Conservation (phyloP, 1,140 invertebrate species). For the Procambarus virginalis region DNA sequence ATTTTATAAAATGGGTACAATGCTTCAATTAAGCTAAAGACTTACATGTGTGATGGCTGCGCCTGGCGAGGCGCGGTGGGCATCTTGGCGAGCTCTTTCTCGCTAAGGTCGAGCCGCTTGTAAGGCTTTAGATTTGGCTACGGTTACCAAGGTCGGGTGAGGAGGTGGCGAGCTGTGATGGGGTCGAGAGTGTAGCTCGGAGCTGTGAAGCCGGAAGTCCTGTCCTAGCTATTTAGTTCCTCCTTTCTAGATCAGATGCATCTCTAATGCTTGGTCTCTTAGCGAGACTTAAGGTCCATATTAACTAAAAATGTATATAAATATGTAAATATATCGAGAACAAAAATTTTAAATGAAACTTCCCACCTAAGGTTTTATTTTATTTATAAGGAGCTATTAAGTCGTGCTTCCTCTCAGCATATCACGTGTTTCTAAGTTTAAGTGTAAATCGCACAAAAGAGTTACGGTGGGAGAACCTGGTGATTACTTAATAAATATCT, state of each 20-base stretch:
- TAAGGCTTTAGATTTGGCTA: background rate
- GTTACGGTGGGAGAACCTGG: background rate
- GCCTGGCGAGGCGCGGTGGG: background rate
- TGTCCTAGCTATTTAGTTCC: background rate
- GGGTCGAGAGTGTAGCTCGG: background rate
- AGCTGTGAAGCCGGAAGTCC: background rate
- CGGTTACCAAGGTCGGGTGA: background rate
- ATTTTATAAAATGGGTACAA: constrained; percentile 62
- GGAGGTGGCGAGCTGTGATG: background rate
- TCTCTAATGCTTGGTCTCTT: too few species aligned
- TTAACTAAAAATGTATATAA: background rate
- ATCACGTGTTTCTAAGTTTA: constrained; percentile 46
- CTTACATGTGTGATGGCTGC: background rate
- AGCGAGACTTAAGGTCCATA: background rate
- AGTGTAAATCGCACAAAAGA: background rate
- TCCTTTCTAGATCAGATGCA: background rate
- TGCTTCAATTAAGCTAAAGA: constrained; percentile 46
- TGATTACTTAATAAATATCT: background rate
- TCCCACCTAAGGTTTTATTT: background rate
- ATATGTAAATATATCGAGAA: background rate
- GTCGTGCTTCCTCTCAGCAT: constrained; percentile 61
- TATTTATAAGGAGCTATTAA: constrained; percentile 2
- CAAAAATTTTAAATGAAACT: background rate
- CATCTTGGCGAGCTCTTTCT: background rate
- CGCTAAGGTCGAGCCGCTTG: background rate